phyloP scores from a whole-genome alignment of 2,113 vertebrate species.

The Bos javanicus region DNA sequence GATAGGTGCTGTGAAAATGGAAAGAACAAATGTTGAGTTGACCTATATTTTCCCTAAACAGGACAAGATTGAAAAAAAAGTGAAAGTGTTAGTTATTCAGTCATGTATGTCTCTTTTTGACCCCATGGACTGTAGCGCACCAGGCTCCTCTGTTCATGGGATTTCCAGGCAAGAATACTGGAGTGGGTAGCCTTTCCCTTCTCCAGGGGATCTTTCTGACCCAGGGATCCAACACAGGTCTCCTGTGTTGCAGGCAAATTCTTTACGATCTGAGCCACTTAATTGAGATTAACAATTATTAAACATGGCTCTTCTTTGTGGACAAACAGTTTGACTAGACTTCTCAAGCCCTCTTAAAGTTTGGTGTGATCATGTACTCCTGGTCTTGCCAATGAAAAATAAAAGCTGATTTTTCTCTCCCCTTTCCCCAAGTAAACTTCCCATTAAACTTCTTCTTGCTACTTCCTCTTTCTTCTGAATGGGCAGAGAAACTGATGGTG shows the following conservation, averaged over 20 bases:
- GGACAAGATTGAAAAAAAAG: neutral
- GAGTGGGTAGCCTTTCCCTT: neutral
- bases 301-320: neutral
- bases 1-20: neutral
- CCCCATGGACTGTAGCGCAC: neutral
- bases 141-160: neutral
- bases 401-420: neutral
- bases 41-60: neutral
- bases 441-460: neutral
- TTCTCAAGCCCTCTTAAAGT: neutral
- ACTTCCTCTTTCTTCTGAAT: neutral
- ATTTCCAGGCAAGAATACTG: neutral
- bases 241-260: neutral
- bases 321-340: neutral
- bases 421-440: neutral
- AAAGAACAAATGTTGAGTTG: neutral
- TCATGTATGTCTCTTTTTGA: neutral
- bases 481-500: neutral
- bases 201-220: neutral
- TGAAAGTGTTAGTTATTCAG: neutral
- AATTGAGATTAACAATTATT: neutral
- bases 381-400: neutral
- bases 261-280: neutral
- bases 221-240: neutral
- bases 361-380: neutral